Conservation (phyloP, 2,888 invertebrate genomes). For the Cinara cedri region DNA sequence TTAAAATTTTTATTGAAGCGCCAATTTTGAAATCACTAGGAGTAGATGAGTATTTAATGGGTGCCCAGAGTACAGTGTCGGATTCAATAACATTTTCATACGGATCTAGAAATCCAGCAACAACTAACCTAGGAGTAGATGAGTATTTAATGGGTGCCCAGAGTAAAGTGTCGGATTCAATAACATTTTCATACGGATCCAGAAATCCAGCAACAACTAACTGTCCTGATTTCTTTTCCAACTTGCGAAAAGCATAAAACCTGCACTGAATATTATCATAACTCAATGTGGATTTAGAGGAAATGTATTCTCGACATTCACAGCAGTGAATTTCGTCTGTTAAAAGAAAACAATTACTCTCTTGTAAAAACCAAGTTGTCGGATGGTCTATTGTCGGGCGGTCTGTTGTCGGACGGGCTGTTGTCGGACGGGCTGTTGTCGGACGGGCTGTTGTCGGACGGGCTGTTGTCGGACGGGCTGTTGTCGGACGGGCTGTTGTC, state of each 20-base stretch:
- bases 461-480: too few relatives aligned
- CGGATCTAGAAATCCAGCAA: conserved; percentile 94
- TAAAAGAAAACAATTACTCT: conserved; percentile 86
- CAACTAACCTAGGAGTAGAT: too few relatives aligned
- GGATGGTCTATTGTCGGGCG: too few relatives aligned
- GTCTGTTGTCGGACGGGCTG: too few relatives aligned
- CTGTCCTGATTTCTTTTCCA: conserved; percentile 86
- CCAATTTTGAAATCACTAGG: conserved; percentile 80
- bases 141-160: too few relatives aligned
- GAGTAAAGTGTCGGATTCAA: too few relatives aligned
- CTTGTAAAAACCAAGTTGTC: conserved; percentile 88
- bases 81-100: conserved; percentile 79
- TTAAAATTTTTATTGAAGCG: conserved; percentile 84
- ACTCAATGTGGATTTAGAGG: conserved; percentile 75
- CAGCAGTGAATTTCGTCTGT: conserved; percentile 89
- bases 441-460: too few relatives aligned
- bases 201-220: conserved; percentile 92
- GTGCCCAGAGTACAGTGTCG: conserved; percentile 85
- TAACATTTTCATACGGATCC: conserved; percentile 83
- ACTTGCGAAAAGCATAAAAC: conserved; percentile 91
- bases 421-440: too few relatives aligned
- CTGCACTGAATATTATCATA: conserved; percentile 91
- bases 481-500: too few relatives aligned
- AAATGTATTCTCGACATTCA: too few relatives aligned
- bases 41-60: conserved; percentile 74